Conservation (phyloP, 2,113 vertebrate species). For the Bos taurus region DNA sequence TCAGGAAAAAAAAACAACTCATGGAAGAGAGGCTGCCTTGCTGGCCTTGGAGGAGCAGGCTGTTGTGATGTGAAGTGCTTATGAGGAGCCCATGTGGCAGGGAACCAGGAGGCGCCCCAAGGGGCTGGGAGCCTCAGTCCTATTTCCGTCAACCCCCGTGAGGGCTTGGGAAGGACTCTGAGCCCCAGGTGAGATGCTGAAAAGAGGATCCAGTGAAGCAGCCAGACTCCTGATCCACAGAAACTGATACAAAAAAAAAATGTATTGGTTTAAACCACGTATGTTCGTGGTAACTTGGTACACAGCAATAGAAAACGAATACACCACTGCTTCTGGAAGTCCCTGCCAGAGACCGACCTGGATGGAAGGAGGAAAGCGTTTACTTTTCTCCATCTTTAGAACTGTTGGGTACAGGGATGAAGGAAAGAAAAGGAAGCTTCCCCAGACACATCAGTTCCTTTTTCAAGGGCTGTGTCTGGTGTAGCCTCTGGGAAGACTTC, state of each 20-base stretch:
- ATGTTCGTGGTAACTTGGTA: background rate
- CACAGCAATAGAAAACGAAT: background rate
- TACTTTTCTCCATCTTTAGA: background rate
- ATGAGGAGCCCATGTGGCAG: fast-evolving
- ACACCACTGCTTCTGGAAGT: background rate
- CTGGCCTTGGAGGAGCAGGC: background rate
- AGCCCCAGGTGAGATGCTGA: background rate
- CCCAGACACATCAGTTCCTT: background rate
- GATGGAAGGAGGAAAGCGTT: background rate
- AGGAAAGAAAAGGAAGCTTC: background rate
- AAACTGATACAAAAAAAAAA: background rate
- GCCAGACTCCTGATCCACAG: background rate
- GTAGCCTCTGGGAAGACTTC: background rate
- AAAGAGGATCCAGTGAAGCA: background rate
- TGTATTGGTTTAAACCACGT: background rate
- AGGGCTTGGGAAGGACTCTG: background rate
- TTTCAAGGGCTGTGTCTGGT: background rate
- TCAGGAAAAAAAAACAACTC: background rate
- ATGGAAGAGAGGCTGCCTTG: background rate
- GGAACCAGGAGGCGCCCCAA: too few species aligned
- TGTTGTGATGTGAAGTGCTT: background rate
- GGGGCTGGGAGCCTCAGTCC: background rate
- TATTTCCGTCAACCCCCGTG: background rate
- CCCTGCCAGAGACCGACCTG: background rate
- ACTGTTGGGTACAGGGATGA: background rate